Conservation (phyloP, 2,113 vertebrate genomes). For the Strix aluco region DNA sequence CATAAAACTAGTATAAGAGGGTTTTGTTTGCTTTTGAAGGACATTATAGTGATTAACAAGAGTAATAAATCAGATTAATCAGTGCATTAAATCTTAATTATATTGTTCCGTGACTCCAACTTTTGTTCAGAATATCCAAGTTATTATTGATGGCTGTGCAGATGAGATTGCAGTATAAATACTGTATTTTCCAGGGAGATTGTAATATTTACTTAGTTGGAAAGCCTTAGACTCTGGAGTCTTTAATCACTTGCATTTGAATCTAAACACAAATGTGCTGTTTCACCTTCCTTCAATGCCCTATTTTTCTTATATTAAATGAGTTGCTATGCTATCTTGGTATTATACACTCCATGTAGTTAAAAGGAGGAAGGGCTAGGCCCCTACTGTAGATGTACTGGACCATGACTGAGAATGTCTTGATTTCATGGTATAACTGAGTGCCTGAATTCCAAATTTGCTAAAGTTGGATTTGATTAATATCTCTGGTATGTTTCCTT, state of each 20-base stretch:
- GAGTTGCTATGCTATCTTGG: background rate
- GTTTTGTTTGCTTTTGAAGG: background rate
- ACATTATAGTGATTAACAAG: background rate
- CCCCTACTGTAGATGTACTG: fast-evolving
- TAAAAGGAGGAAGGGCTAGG: background rate
- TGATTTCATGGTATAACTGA: background rate
- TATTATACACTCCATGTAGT: background rate
- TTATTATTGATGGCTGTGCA: background rate
- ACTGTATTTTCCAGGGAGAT: background rate
- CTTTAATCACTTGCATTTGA: background rate
- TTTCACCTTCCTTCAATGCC: background rate
- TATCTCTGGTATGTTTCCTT: background rate
- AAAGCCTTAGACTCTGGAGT: background rate
- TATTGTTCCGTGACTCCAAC: background rate
- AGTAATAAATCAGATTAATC: background rate
- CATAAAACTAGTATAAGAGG: background rate
- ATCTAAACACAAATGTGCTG: background rate
- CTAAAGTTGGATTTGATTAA: background rate
- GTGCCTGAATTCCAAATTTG: background rate
- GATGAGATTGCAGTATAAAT: background rate
- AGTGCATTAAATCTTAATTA: background rate
- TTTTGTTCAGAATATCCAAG: background rate
- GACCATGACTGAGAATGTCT: background rate
- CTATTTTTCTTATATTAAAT: background rate
- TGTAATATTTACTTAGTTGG: background rate